phyloP scores from a whole-genome alignment of 2,113 vertebrate genomes.

The Sminthopsis crassicaudata region DNA sequence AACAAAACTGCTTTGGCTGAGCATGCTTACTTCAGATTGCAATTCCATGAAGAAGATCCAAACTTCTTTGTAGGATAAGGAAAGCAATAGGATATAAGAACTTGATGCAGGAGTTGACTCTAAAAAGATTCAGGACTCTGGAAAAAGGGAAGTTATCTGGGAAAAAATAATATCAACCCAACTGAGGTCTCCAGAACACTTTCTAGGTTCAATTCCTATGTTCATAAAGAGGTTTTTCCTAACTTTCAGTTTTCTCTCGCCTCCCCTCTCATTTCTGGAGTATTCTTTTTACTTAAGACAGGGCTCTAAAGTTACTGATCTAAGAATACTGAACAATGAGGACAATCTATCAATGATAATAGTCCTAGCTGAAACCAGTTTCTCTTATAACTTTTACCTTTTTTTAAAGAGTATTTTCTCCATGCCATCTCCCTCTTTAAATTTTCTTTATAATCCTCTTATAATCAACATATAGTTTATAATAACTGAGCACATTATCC shows the following conservation, averaged over 20 bases:
- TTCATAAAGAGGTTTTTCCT: not conserved
- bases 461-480: not conserved
- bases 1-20: not conserved
- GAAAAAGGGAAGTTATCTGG: not conserved
- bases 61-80: not conserved
- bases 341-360: not conserved
- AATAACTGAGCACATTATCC: not conserved
- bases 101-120: not conserved
- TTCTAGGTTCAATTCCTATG: rapidly evolving
- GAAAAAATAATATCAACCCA: not conserved
- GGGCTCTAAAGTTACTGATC: not conserved
- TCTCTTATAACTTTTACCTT: not conserved
- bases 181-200: not conserved
- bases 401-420: not conserved
- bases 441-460: not conserved
- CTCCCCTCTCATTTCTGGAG: not conserved
- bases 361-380: not conserved
- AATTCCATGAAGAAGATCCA: not conserved
- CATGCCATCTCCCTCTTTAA: no score
- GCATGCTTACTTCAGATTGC: not conserved
- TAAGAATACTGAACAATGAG: not conserved
- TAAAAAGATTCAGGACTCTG: not conserved
- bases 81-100: not conserved
- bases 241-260: rapidly evolving
- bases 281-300: not conserved